These are phyloP conservation scores for Fulmarus glacialis DNA, from an alignment of 2,113 vertebrate genomes.

Conservation along the genomic window DNA sequence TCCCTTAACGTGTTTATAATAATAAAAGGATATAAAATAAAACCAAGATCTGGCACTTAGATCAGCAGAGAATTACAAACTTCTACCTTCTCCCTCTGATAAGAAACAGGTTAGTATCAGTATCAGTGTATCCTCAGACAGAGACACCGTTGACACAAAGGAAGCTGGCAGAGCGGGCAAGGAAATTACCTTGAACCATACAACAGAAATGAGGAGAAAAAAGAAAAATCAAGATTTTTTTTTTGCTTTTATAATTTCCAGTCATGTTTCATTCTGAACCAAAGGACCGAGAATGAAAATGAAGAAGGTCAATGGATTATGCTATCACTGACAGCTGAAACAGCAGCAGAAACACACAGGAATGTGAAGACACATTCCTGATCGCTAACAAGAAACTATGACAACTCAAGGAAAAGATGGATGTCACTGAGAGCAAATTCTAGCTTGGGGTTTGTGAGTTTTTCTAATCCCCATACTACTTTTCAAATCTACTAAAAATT, in stretches of 20 bases:
- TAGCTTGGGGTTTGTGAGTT: rapidly evolving
- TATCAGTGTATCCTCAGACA: not conserved
- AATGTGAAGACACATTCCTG: not conserved
- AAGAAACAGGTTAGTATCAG: not conserved
- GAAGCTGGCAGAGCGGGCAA: not conserved
- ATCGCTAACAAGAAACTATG: not conserved
- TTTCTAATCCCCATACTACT: not conserved
- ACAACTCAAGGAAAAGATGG: not conserved
- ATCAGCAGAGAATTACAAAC: not conserved
- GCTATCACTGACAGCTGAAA: not conserved
- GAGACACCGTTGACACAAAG: not conserved
- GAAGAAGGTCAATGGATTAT: not conserved
- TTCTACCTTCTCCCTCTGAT: not conserved
- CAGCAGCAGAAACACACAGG: not conserved
- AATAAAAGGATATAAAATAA: not conserved
- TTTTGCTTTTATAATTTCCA: not conserved
- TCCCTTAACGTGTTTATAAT: not conserved
- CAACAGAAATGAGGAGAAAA: not conserved
- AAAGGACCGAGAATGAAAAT: not conserved
- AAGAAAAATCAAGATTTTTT: not conserved
- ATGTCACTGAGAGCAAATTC: not conserved
- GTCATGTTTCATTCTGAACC: not conserved
- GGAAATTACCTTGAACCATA: not conserved
- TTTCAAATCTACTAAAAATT: not conserved
- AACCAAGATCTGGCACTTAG: not conserved